phyloP scores from a whole-genome alignment of 1,140 invertebrate species.

The Chironomus striatipennis region DNA sequence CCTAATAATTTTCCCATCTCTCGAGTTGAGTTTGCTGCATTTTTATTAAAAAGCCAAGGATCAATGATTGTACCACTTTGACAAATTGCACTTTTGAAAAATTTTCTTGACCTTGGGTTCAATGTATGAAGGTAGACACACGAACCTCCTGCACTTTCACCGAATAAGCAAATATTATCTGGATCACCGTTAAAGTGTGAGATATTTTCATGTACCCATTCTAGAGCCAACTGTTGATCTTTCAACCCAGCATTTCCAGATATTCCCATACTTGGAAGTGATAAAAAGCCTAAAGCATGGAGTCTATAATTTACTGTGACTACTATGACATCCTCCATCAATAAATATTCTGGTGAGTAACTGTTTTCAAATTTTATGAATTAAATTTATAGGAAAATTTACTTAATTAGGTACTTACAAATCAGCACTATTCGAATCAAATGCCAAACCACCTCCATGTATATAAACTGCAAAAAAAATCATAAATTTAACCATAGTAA shows the following conservation, averaged over 20 bases:
- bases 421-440: slow-evolving; percentile 42
- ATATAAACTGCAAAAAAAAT: slow-evolving; percentile 36
- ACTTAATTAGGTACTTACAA: slow-evolving; percentile 29
- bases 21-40: slow-evolving; percentile 28
- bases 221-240: slow-evolving; percentile 46
- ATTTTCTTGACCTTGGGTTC: slow-evolving; percentile 33
- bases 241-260: slow-evolving; percentile 53
- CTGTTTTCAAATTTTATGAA: slow-evolving; percentile 15
- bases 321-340: slow-evolving; percentile 51
- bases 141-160: slow-evolving; percentile 44
- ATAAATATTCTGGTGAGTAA: slow-evolving; percentile 47
- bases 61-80: slow-evolving; percentile 39
- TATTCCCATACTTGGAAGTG: slow-evolving; percentile 42
- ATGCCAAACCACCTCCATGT: slow-evolving; percentile 44
- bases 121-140: slow-evolving; percentile 36
- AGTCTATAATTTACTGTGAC: slow-evolving; percentile 57
- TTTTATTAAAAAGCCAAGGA: slow-evolving; percentile 33
- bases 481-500: too few relatives aligned
- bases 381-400: slow-evolving; percentile 39
- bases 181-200: slow-evolving; percentile 51
- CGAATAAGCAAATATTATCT: slow-evolving; percentile 45
- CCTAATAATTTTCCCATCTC: slow-evolving; percentile 30
- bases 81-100: slow-evolving; percentile 42
- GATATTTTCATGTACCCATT: slow-evolving; percentile 52
- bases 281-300: slow-evolving; percentile 48